phyloP scores from a whole-genome alignment of 2,888 invertebrate genomes.

The Ischnus inquisitorius region DNA sequence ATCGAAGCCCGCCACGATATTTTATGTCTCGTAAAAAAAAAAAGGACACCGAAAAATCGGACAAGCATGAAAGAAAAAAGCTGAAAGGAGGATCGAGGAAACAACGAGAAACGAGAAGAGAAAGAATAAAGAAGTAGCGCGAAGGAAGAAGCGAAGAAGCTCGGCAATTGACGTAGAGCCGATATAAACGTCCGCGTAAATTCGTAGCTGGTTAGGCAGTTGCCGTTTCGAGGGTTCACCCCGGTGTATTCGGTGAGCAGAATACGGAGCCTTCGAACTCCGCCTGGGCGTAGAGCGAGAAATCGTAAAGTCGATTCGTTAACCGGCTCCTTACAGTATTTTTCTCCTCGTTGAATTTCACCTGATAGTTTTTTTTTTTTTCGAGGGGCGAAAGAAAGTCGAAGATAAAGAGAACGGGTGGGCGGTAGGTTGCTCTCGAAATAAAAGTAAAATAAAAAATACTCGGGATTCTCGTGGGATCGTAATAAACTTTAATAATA shows the following conservation, averaged over 20 bases:
- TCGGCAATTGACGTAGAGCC: constrained; percentile 78
- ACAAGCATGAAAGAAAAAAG: constrained; percentile 1
- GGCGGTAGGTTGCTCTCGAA: constrained; percentile 4
- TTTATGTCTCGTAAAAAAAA: constrained; percentile 69
- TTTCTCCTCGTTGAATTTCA: constrained; percentile 27
- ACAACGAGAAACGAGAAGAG: constrained; percentile 25
- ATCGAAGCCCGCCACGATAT: constrained; percentile 61
- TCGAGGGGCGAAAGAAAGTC: background rate
- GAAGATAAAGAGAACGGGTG: constrained; percentile 25
- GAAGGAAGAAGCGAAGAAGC: constrained; percentile 70
- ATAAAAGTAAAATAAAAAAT: constrained; percentile 18
- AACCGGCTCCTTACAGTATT: constrained; percentile 64
- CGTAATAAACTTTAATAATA: constrained; percentile 49
- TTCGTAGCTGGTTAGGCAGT: constrained; percentile 81
- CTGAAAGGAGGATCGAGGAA: constrained; percentile 38
- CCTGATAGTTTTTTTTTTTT: constrained; percentile 1
- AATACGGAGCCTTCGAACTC: constrained; percentile 11
- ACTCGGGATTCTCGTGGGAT: constrained; percentile 15
- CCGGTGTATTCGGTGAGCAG: constrained; percentile 40
- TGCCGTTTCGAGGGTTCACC: background rate
- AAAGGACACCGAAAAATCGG: constrained; percentile 1
- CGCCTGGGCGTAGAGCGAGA: constrained; percentile 46
- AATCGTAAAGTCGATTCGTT: constrained; percentile 78
- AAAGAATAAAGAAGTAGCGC: constrained; percentile 50
- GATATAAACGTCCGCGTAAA: constrained; percentile 83